Evolutionary conservation across 2,113 vertebrate genomes (phyloP).

Genomic region (Oryzias curvinotus): DNA sequence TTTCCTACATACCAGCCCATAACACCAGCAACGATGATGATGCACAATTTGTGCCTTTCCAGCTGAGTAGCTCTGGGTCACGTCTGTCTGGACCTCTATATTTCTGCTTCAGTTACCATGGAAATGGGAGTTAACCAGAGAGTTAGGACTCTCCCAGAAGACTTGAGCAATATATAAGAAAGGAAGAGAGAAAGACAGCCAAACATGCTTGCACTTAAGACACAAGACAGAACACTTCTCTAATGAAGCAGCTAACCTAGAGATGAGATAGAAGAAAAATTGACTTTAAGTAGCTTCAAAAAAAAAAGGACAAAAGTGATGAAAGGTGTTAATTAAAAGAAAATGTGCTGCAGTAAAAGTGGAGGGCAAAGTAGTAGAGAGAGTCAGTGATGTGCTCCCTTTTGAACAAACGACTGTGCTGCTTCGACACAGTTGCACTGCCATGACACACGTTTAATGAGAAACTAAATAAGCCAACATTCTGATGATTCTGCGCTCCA

Average conservation of each 20-base stretch:
- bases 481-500: slow-evolving; percentile 26
- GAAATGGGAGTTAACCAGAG: slow-evolving; percentile 68
- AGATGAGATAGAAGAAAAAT: background rate
- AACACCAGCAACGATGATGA: slow-evolving; percentile 32
- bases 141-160: slow-evolving; percentile 47
- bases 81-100: slow-evolving; percentile 43
- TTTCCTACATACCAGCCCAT: slow-evolving; percentile 22
- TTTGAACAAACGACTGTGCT: slow-evolving; percentile 47
- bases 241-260: slow-evolving; percentile 2
- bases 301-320: background rate
- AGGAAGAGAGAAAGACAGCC: slow-evolving; percentile 11
- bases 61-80: slow-evolving; percentile 47
- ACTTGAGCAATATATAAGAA: slow-evolving; percentile 38
- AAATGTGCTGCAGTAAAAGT: background rate
- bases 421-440: slow-evolving; percentile 22
- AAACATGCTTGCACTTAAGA: slow-evolving; percentile 6
- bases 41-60: slow-evolving; percentile 51
- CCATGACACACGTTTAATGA: slow-evolving; percentile 27
- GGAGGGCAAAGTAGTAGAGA: slow-evolving; percentile 9
- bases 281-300: slow-evolving; percentile 1
- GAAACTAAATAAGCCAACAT: slow-evolving; percentile 35
- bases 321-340: background rate
- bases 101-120: slow-evolving; percentile 69
- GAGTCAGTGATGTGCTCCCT: slow-evolving; percentile 1
- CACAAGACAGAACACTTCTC: slow-evolving; percentile 7